Percentiles rank a stretch among this genome's conserved stretches.
Evolutionary conservation across 2,888 invertebrate species (phyloP).

Genomic region (Crossocerus cetratus): DNA sequence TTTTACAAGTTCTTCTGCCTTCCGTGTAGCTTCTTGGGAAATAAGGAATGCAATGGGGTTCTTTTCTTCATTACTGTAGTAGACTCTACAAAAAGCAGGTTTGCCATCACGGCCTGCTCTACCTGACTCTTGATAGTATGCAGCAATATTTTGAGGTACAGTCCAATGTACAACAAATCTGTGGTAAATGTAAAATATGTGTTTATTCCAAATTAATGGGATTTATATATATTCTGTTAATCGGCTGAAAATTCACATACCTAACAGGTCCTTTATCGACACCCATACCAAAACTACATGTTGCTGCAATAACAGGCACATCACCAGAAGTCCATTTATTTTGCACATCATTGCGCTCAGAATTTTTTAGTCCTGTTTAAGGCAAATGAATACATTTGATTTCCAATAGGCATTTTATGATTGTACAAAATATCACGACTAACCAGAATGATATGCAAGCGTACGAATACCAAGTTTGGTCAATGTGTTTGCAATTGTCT

Average conservation of each 20-base stretch:
- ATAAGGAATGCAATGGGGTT: slow-evolving; percentile 68
- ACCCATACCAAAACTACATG: slow-evolving; percentile 99
- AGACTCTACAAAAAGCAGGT: slow-evolving; percentile 92
- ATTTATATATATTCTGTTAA: not conserved
- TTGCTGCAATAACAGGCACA: slow-evolving; percentile 94
- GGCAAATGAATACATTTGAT: slow-evolving; percentile 9
- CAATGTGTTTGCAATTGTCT: slow-evolving; percentile 88
- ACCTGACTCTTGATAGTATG: slow-evolving; percentile 97
- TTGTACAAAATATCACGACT: not conserved
- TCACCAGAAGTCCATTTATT: slow-evolving; percentile 95
- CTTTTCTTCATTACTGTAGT: slow-evolving; percentile 79
- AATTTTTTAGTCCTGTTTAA: slow-evolving; percentile 82
- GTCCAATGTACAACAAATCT: slow-evolving; percentile 94
- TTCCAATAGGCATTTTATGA: not conserved
- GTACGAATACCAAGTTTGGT: slow-evolving; percentile 86
- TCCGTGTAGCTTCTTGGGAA: slow-evolving; percentile 55
- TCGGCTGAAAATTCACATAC: slow-evolving; percentile 70
- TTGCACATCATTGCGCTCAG: slow-evolving; percentile 88
- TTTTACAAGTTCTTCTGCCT: slow-evolving; percentile 61
- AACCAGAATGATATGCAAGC: slow-evolving; percentile 93
- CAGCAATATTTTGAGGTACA: slow-evolving; percentile 94
- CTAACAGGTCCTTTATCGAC: slow-evolving; percentile 96
- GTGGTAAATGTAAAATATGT: slow-evolving; percentile 13
- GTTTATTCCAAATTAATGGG: not conserved
- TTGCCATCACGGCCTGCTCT: slow-evolving; percentile 97